phyloP scores from a whole-genome alignment of 2,888 invertebrate genomes.

The Drosophila kuntzei region DNA sequence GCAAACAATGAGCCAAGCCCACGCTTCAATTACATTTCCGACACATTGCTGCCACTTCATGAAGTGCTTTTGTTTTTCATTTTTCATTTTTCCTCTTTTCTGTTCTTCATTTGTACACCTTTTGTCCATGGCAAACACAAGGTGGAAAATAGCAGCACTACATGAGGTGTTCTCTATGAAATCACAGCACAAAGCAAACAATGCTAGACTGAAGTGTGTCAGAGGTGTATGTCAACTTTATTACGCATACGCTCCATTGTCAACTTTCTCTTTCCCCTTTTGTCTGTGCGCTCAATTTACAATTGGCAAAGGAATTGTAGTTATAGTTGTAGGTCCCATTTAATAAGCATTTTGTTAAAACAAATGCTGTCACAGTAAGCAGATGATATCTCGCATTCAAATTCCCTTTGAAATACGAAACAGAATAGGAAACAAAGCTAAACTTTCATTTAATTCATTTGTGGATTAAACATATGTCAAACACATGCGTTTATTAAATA shows the following conservation, averaged over 20 bases:
- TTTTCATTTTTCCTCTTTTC: not conserved
- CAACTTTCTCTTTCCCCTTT: conserved; percentile 12
- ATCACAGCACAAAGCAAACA: conserved; percentile 42
- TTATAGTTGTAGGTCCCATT: not conserved
- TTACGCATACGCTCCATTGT: conserved; percentile 61
- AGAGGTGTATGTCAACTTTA: conserved; percentile 46
- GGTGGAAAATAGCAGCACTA: not conserved
- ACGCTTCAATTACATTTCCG: conserved; percentile 42
- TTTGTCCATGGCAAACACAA: not conserved
- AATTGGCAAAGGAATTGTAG: conserved; percentile 39
- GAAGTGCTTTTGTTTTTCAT: conserved; percentile 36
- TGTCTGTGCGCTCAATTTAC: conserved; percentile 44
- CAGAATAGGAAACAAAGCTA: conserved; percentile 7
- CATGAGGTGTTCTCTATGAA: conserved; percentile 4
- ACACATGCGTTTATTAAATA: not conserved
- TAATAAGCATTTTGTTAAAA: conserved; percentile 3
- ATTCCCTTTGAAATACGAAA: not conserved
- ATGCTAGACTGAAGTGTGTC: conserved; percentile 15
- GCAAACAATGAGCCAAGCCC: conserved; percentile 29
- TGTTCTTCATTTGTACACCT: conserved; percentile 1
- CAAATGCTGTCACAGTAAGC: conserved; percentile 14
- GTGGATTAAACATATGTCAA: conserved; percentile 2
- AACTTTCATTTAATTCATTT: conserved; percentile 4
- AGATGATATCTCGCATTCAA: conserved; percentile 13
- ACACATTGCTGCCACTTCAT: conserved; percentile 31